Base-by-base conservation (phyloP, 37 sponge, comb jelly and placozoan species). In the Beroe forskalii region DNA sequence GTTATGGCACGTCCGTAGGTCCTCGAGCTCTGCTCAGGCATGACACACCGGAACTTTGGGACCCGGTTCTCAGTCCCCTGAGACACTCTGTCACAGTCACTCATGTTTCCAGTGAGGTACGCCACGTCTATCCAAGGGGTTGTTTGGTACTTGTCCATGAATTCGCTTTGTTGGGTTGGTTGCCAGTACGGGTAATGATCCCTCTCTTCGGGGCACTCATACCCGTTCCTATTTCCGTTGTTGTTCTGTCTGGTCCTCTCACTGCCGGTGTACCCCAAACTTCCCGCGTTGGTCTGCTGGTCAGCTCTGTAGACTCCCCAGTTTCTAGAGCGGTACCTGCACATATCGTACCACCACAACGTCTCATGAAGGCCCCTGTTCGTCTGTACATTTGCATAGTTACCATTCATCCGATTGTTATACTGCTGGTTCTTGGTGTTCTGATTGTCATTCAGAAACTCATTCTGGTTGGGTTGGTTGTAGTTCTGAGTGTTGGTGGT, bases 161-260 rank as follows among this genome's bases (percentile, higher is more conserved):
- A 69, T 37, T 27, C 33, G 35, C 72, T 32, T 25, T 80, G 86
- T 12, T 94, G 95, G 27, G 95, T 94, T 44, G 99, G 99, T 89
- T 98, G 99, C 99, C 99, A 98, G 94, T 98, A 98, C 17, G 99
- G 99, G 90, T 98, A 98, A 90, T 98, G 93, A 94, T 98, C 99
- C 14, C 99, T 83, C 94, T 98, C 99, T 76, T 98, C 99, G 0
- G 99, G 99, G 41, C 99, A 98, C 91, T 98, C 99, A 67, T 96
- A 98, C 2, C 99, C 99, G 39, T 95, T 93, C 41, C 99, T 91
- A 76, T 96, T 98, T 8, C 97, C 99, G 61, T 96, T 94, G 36
- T 97, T 94, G 89, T 98, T 98, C 93, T 98, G 99, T 0, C 99
- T 89, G 4, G 99, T 98, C 91, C 92, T 93, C 43, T 83, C 93